phyloP scores from a whole-genome alignment of 2,113 vertebrate genomes.

The Poicephalus meyeri region DNA sequence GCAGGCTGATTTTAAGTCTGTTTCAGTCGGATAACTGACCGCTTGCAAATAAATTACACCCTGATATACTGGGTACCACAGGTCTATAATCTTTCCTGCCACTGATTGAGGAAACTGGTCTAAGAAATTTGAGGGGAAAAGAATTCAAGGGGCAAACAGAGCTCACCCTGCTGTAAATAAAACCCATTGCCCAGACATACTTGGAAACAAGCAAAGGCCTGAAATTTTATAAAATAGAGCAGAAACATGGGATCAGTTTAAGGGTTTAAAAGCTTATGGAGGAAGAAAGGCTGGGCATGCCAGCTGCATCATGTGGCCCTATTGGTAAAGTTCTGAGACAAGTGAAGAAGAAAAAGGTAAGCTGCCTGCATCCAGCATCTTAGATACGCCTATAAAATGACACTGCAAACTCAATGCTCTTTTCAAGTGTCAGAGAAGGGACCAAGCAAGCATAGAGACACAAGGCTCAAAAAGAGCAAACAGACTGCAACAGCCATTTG shows the following conservation, averaged over 20 bases:
- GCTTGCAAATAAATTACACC: not conserved
- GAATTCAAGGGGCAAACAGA: not conserved
- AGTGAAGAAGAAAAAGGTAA: not conserved
- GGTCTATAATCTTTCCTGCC: not conserved
- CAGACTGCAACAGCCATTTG: not conserved
- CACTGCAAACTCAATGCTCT: not conserved
- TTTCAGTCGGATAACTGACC: not conserved
- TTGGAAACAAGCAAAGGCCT: not conserved
- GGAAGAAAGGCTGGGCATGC: not conserved
- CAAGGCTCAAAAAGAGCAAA: not conserved
- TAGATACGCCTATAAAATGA: not conserved
- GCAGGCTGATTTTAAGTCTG: not conserved
- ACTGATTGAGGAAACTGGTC: not conserved
- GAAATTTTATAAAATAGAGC: not conserved
- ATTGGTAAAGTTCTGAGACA: not conserved
- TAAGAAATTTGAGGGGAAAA: not conserved
- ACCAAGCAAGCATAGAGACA: not conserved
- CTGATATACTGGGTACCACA: not conserved
- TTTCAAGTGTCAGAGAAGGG: not conserved
- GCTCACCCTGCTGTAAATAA: not conserved
- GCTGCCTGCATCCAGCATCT: not conserved
- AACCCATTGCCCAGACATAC: not conserved
- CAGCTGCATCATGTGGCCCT: not conserved
- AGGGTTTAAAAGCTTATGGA: not conserved
- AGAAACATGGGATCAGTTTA: not conserved